A percentile compares a stretch with the other conserved stretches of the same genome.
Conservation (phyloP, 1,140 invertebrate genomes). For the Caerostris darwini region DNA sequence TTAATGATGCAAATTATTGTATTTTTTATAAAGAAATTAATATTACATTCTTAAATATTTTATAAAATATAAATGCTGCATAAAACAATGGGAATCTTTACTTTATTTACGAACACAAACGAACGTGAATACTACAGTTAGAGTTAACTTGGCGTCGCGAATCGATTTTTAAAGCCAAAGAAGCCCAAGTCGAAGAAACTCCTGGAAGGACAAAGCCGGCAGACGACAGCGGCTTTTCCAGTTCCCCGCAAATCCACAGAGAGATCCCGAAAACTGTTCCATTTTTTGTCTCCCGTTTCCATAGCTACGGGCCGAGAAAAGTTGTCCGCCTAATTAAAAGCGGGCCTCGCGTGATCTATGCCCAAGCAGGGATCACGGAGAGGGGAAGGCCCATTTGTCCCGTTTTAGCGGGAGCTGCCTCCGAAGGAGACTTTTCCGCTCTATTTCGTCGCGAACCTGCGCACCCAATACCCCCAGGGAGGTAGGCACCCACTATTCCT, state of each 20-base stretch:
- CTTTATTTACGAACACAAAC: too few species aligned
- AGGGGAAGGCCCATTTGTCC: slow-evolving; percentile 56
- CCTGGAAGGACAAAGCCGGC: neutral
- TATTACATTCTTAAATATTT: too few species aligned
- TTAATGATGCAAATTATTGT: too few species aligned
- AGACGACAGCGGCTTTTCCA: neutral
- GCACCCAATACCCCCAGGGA: slow-evolving; percentile 2
- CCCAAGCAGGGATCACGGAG: slow-evolving; percentile 13
- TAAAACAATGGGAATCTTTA: too few species aligned
- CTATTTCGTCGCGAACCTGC: slow-evolving; percentile 26
- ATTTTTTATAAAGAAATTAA: too few species aligned
- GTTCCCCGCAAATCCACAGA: slow-evolving; percentile 18
- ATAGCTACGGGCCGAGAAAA: slow-evolving; percentile 50
- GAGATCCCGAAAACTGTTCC: neutral
- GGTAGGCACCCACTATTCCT: neutral
- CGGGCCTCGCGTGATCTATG: slow-evolving; percentile 50
- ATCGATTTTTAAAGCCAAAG: slow-evolving; percentile 21
- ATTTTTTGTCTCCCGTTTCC: slow-evolving; percentile 43
- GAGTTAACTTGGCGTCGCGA: neutral
- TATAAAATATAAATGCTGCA: too few species aligned
- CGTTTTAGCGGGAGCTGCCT: slow-evolving; percentile 25
- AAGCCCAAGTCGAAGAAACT: neutral
- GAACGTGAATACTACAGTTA: neutral
- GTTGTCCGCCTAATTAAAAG: slow-evolving; percentile 69
- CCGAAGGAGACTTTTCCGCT: slow-evolving; percentile 34